Evolutionary conservation across 2,888 invertebrate genomes (phyloP), one percentile per base, ranked within the genome.

Genomic region (Rhabditoides inermis): DNA sequence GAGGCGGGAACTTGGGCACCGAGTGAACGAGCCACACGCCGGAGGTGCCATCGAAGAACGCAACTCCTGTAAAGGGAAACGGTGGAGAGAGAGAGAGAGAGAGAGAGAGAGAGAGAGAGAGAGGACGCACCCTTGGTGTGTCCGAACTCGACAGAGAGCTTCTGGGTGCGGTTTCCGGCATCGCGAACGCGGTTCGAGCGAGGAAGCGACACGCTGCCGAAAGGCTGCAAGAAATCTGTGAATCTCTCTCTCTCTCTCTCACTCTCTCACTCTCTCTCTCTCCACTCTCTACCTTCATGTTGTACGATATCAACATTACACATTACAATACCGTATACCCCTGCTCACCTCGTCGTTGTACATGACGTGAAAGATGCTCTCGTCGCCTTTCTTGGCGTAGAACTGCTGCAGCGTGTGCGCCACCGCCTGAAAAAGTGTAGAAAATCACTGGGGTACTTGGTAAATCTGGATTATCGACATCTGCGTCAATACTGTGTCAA

Each of bases 1-100:
- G 56, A 37, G 59, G 58, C 1, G 91, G 90, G 79, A 85, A 94
- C 68, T 85, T 83, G 0, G 94, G 94, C 15, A 90, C 88, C 23
- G 90, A 91, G 79, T 94, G 92, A 37, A 91, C 83, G 52, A 94
- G 77, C 91, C 92, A 94, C 65, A 90, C 82, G 2, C 90, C 90
- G 20, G 59, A 52, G 12, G 83, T 82, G n/a, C 81, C 79, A 49
- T 83, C 82, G 72, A 88, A 84, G 0, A 85, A 84, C 44, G 87
- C 79, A 3, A 90, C 81, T 40, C 67, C 62, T 62, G 18, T n/a
- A 50, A 37, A 12, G 2, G 23, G n/a, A 12, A 23, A 15, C 22
- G 12, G 22, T 18, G 45, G 27, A 20, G 10, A 12, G 10, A 44
- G n/a, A n/a, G 20, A n/a, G 39, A n/a, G 20, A 39, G 20, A 39